Evolutionary conservation across 1,140 invertebrate genomes (phyloP).

Genomic region (Batillaria attramentaria): DNA sequence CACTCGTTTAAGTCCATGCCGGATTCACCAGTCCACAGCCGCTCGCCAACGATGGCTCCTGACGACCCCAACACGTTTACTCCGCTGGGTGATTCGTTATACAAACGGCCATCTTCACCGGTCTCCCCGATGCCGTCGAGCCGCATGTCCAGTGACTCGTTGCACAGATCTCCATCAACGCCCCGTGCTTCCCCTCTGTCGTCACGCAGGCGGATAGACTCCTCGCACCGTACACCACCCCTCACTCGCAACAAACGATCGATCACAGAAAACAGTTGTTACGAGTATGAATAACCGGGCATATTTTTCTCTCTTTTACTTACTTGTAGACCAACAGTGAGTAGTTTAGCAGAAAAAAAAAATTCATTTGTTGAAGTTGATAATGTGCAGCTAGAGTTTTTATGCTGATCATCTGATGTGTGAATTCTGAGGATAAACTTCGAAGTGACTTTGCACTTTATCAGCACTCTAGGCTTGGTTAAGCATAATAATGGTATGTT

Average conservation of each 20-base stretch:
- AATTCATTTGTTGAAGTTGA: background rate
- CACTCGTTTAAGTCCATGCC: slow-evolving; percentile 31
- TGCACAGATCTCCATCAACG: slow-evolving; percentile 43
- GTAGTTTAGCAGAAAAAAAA: background rate
- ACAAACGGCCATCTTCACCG: slow-evolving; percentile 48
- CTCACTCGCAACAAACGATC: slow-evolving; percentile 34
- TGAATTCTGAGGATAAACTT: background rate
- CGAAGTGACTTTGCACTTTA: background rate
- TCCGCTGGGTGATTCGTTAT: slow-evolving; percentile 44
- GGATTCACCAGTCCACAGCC: slow-evolving; percentile 21
- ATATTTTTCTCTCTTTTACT: background rate
- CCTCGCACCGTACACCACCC: slow-evolving; percentile 42
- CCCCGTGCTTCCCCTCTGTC: slow-evolving; percentile 41
- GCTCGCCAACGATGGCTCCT: background rate
- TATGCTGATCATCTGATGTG: background rate
- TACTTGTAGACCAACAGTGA: background rate
- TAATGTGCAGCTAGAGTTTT: background rate
- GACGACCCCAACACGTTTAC: slow-evolving; percentile 36
- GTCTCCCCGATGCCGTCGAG: slow-evolving; percentile 40
- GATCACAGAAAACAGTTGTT: slow-evolving; percentile 39
- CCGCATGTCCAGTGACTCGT: slow-evolving; percentile 42
- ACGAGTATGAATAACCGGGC: slow-evolving; percentile 50
- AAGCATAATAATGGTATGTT: too few species aligned
- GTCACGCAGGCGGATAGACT: slow-evolving; percentile 40
- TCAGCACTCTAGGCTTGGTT: background rate